Base-by-base conservation (phyloP, 2,888 invertebrate species). In the Pandemis cinnamomeana region DNA sequence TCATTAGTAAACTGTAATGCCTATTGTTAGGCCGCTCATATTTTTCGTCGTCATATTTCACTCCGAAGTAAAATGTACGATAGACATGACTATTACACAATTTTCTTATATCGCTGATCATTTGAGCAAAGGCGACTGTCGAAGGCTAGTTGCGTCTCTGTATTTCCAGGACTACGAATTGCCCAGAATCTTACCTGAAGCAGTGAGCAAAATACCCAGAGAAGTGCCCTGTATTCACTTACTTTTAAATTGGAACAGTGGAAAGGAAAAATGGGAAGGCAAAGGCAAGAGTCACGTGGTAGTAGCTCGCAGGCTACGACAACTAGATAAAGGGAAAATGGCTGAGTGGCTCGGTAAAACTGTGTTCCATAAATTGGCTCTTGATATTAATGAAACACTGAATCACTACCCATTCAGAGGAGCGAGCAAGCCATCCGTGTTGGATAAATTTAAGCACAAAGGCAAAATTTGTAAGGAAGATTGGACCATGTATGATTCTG, bases 321-420 rank as follows among this genome's bases (percentile, higher is more conserved):
- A 96, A 84, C 88, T 96, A 72, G 95, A 94, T 36, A 94, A 94
- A 78, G 76, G 77, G 0, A 94, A 95, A 76, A 83, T 96, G 68
- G 96, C 96, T 0, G 93, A 95, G 78, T 96, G 96, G 96, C 82
- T 96, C 0, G 95, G 95, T 8, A 91, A 87, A 75, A 92, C 94
- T 0, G 94, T 95, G 0, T 96, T 95, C 81, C 89, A 92, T 58
- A 90, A 95, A 78, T 83, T 96, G 44, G 91, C 94, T 5, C 84
- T 89, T 71, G 95, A 96, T 78, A 83, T 95, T 7, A 88, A 91
- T 75, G 83, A 87, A 71, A 85, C 88, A 4, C 78, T 88, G 6
- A 71, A 67, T n/a, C 53, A 41, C 46, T 58, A 70, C 41, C 74
- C 36, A 67, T 89, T 74, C 11, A 67, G 11, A 70, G 58, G 48